phyloP scores from a whole-genome alignment of 2,888 invertebrate species.

The Chaitophorus viminalis region DNA sequence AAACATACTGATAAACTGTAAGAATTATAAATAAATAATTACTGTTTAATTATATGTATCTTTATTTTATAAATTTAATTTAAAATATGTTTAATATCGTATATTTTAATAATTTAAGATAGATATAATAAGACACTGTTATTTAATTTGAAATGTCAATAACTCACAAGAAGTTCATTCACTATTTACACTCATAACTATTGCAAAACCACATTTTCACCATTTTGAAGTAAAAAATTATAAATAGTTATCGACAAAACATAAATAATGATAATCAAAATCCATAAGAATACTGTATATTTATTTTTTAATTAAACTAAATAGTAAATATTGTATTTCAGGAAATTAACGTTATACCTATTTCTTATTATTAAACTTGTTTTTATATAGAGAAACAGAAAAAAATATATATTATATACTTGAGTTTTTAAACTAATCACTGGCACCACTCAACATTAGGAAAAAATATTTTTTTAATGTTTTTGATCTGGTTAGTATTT shows the following conservation, averaged over 20 bases:
- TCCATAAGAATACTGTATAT: background rate
- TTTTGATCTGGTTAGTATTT: constrained; percentile 11
- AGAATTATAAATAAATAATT: too few species aligned
- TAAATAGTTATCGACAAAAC: background rate
- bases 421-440: background rate
- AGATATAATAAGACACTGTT: too few species aligned
- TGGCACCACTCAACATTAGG: background rate
- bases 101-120: too few species aligned
- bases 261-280: background rate
- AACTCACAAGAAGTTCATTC: background rate
- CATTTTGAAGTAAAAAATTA: background rate
- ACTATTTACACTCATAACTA: background rate
- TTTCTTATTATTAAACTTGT: background rate
- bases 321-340: background rate
- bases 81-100: too few species aligned
- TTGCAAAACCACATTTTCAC: background rate
- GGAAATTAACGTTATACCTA: background rate
- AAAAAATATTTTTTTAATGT: background rate
- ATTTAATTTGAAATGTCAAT: background rate
- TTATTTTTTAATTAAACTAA: background rate
- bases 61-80: too few species aligned
- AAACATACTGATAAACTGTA: too few species aligned
- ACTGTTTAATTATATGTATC: too few species aligned
- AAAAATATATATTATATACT: background rate
- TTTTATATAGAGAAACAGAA: background rate